These are phyloP conservation scores for Nasonia giraulti DNA, from an alignment of 1,140 invertebrate species.

Conservation along the genomic window DNA sequence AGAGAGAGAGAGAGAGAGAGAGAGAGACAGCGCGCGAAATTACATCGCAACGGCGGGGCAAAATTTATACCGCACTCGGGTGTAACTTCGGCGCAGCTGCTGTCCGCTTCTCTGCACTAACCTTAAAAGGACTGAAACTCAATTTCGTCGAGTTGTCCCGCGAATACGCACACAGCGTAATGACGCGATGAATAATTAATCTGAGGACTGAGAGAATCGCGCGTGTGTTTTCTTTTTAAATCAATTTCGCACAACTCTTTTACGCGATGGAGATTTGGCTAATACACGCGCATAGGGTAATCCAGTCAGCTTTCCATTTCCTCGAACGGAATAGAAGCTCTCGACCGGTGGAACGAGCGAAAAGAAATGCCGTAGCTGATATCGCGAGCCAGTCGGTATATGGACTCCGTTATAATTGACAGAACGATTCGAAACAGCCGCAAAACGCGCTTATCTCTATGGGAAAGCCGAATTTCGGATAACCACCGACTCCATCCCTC, in stretches of 20 bases:
- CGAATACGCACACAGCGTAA: background rate
- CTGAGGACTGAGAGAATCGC: too few relatives aligned
- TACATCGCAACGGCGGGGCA: background rate
- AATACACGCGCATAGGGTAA: background rate
- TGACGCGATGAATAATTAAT: constrained; percentile 15
- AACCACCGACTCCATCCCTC: background rate
- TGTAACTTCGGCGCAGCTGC: background rate
- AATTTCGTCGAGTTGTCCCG: background rate
- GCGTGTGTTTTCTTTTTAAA: too few relatives aligned
- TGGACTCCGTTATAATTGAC: background rate
- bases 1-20: background rate
- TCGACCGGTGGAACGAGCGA: background rate
- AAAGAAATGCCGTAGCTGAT: background rate
- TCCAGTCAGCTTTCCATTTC: background rate
- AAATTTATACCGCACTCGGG: constrained; percentile 17
- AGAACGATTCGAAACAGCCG: background rate
- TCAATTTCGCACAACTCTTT: too few relatives aligned
- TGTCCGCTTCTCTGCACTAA: background rate
- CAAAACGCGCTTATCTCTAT: constrained; percentile 6
- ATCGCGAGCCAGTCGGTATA: too few relatives aligned
- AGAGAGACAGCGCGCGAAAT: background rate
- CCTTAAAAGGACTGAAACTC: constrained; percentile 5
- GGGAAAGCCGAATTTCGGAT: constrained; percentile 4
- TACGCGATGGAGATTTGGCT: too few relatives aligned
- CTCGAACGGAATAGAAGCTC: background rate